Evolutionary conservation across 2,797 vertebrate species (phyloP), one percentile per base, ranked within the genome.

Genomic region (Pipistrellus pipistrellus): DNA sequence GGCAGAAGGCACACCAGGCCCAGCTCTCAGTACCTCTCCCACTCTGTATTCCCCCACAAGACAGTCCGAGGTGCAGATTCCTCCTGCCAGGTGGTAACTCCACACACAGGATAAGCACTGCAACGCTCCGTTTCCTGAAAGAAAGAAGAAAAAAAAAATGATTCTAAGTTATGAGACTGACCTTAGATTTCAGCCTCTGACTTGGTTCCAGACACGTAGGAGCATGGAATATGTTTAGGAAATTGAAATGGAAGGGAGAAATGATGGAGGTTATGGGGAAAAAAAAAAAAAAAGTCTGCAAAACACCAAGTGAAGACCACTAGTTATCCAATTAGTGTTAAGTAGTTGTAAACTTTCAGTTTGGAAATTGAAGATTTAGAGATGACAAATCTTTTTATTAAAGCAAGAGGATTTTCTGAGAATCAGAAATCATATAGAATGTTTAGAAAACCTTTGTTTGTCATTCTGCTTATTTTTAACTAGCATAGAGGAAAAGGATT

Each of bases 71-170:
- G 25, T 77, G 97, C 99, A 99, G 85, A 99, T 98, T 96, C 99
- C 98, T 51, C 85, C 82, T 66, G 48, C 21, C 92, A 98, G 84
- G 91, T 88, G 82, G 4, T 98, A 98, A 97, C 99, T 98, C 99
- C 99, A 83, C 97, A 98, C 99, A 91, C 99, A 99, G 66, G 99
- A 98, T 4, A 97, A 97, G 76, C 99, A 99, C 64, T 85, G 64
- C 41, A 99, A 20, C 13, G 98, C 97, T 8, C 97, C 98, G 30
- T 95, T 97, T 66, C 97, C 99, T 99, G 97, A 81, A 96, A 95
- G 55, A 23, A 41, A 41, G 38, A 44, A 44, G 6, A 44, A 98
- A 85, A 98, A 18, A 21, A 93, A 12, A 1, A 51, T 30, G 9
- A 81, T 11, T 77, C 11, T 32, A 88, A n/a, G 18, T 91, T 87